These are phyloP conservation scores for Rattus rattus DNA, from an alignment of 2,113 vertebrate genomes.

Conservation along the genomic window DNA sequence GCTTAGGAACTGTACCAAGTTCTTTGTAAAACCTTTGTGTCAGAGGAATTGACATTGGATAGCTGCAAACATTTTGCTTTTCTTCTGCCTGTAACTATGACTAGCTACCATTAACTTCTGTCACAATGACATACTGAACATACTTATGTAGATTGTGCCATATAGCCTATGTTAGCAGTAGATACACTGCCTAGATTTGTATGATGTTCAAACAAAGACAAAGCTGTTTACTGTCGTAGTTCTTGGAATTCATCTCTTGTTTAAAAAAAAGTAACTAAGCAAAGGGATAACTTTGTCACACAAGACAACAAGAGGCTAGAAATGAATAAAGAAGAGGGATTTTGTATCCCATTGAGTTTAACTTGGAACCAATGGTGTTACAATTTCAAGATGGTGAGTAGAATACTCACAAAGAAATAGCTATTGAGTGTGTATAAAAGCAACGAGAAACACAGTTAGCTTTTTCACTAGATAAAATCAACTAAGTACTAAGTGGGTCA, in stretches of 20 bases:
- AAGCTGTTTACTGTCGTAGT: neutral
- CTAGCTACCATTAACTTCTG: neutral
- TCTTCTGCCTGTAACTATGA: neutral
- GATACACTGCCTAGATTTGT: neutral
- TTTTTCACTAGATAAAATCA: neutral
- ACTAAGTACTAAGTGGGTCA: neutral
- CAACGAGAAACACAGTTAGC: neutral
- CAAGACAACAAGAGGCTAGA: neutral
- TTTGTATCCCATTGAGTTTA: neutral
- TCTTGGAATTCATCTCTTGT: neutral
- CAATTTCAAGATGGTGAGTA: neutral
- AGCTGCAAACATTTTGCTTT: neutral
- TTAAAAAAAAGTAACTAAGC: neutral
- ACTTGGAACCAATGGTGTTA: neutral
- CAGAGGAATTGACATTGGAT: too few relatives aligned
- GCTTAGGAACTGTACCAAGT: neutral
- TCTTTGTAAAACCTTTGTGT: neutral
- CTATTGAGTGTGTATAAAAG: neutral
- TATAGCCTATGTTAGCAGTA: neutral
- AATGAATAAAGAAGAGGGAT: neutral
- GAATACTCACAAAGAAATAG: neutral
- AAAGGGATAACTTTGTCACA: neutral
- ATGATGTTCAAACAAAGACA: neutral
- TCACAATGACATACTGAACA: too few relatives aligned
- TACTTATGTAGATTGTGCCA: neutral